Percentiles rank a stretch among this genome's conserved stretches.
Evolutionary conservation across 2,113 vertebrate genomes (phyloP).

Genomic region (Pelobates fuscus): DNA sequence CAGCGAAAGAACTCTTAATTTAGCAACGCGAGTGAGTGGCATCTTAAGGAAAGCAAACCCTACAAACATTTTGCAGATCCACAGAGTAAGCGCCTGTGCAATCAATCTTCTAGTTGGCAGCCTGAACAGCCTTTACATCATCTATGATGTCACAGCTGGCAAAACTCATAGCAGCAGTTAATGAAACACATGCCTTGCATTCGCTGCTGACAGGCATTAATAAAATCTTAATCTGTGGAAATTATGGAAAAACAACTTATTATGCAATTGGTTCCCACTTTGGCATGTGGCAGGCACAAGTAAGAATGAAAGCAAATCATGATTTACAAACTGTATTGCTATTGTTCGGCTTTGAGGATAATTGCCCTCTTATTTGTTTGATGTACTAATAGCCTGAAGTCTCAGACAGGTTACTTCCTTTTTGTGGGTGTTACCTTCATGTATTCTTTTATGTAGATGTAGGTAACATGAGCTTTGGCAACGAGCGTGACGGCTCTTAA

Average conservation of each 20-base stretch:
- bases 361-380: constrained; percentile 56
- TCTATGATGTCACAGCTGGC: constrained; percentile 60
- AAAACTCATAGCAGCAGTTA: constrained; percentile 61
- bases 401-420: constrained; percentile 52
- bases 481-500: constrained; percentile 49
- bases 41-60: constrained; percentile 50
- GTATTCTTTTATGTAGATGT: constrained; percentile 44
- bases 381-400: constrained; percentile 63
- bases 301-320: constrained; percentile 61
- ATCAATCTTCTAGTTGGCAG: constrained; percentile 52
- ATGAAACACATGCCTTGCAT: constrained; percentile 70
- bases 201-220: constrained; percentile 84
- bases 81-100: constrained; percentile 52
- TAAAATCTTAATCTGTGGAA: constrained; percentile 83
- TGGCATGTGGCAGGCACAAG: constrained; percentile 72
- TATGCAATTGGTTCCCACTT: constrained; percentile 78
- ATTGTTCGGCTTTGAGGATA: constrained; percentile 54
- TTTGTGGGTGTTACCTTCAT: constrained; percentile 40
- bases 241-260: constrained; percentile 78
- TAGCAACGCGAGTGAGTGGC: constrained; percentile 7
- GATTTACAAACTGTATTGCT: constrained; percentile 62
- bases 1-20: constrained; percentile 7
- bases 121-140: constrained; percentile 58
- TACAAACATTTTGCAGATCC: constrained; percentile 48
- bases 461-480: constrained; percentile 49